A percentile compares a stretch with the other conserved stretches of the same genome.
These are phyloP conservation scores for Menidia beryllina DNA, from an alignment of 2,113 vertebrate genomes.

Conservation along the genomic window DNA sequence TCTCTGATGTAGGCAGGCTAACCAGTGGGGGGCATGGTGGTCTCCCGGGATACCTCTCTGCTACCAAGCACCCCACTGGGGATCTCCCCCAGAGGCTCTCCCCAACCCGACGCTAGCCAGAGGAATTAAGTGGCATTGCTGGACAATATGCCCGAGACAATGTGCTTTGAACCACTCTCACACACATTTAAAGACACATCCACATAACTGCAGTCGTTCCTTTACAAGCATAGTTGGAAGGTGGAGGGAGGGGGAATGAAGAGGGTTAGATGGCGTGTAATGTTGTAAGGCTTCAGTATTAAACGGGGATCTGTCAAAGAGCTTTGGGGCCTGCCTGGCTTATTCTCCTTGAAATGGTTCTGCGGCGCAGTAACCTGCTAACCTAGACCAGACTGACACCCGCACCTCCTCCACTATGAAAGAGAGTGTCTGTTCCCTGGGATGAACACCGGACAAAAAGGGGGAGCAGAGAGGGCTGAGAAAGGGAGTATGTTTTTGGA, in stretches of 20 bases:
- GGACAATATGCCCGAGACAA: conserved; percentile 70
- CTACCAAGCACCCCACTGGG: conserved; percentile 63
- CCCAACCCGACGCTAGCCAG: conserved; percentile 42
- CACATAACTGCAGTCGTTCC: conserved; percentile 69
- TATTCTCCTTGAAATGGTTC: conserved; percentile 62
- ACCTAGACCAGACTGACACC: conserved; percentile 72
- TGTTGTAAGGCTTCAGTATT: conserved; percentile 62
- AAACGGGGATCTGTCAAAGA: conserved; percentile 75
- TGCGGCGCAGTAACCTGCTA: conserved; percentile 70
- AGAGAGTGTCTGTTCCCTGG: conserved; percentile 67
- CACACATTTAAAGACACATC: conserved; percentile 57
- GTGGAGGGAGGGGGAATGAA: conserved; percentile 14
- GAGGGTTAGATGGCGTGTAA: conserved; percentile 51
- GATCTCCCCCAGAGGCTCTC: conserved; percentile 25
- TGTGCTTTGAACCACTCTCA: conserved; percentile 44
- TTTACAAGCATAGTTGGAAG: conserved; percentile 41
- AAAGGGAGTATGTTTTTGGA: conserved; percentile 76
- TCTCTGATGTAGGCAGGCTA: conserved; percentile 70
- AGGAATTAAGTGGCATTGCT: conserved; percentile 54
- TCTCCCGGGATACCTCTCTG: conserved; percentile 78
- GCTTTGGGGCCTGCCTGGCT: conserved; percentile 60
- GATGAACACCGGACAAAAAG: conserved; percentile 60
- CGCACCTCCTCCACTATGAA: conserved; percentile 73
- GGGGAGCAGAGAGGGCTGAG: conserved; percentile 53
- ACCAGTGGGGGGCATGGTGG: conserved; percentile 71